phyloP scores from a whole-genome alignment of 2,888 invertebrate species.

The Parapristionchus giblindavisi region DNA sequence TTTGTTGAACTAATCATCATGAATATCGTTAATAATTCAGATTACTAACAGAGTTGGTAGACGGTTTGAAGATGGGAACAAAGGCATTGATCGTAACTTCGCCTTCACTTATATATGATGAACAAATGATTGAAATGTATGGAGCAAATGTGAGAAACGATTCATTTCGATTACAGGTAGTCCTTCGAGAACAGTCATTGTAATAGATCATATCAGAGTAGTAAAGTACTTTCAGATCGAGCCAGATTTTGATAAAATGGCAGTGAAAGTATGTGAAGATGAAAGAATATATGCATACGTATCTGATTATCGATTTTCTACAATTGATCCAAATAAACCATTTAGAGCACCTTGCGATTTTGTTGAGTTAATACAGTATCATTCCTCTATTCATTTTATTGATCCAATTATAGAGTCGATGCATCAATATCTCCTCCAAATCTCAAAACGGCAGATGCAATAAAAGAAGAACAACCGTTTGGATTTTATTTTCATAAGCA shows the following conservation, averaged over 20 bases:
- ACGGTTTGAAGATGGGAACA: background rate
- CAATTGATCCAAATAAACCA: slow-evolving; percentile 7
- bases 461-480: slow-evolving; percentile 38
- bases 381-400: background rate
- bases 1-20: background rate
- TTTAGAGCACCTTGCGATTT: slow-evolving; percentile 37
- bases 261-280: slow-evolving; percentile 32
- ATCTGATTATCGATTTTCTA: slow-evolving; percentile 32
- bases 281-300: slow-evolving; percentile 34
- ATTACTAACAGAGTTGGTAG: background rate
- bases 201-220: too few species aligned
- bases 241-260: slow-evolving; percentile 33
- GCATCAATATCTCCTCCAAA: slow-evolving; percentile 21
- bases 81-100: slow-evolving; percentile 29
- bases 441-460: slow-evolving; percentile 37
- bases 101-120: slow-evolving; percentile 37
- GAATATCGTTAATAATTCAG: slow-evolving; percentile 2
- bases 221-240: too few species aligned
- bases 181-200: too few species aligned
- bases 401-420: slow-evolving; percentile 26
- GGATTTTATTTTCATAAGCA: slow-evolving; percentile 30
- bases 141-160: slow-evolving; percentile 27
- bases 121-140: slow-evolving; percentile 38
- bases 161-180: slow-evolving; percentile 33
- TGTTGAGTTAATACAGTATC: slow-evolving; percentile 28